phyloP scores from a whole-genome alignment of 2,888 invertebrate genomes.

The Pammene aurita region DNA sequence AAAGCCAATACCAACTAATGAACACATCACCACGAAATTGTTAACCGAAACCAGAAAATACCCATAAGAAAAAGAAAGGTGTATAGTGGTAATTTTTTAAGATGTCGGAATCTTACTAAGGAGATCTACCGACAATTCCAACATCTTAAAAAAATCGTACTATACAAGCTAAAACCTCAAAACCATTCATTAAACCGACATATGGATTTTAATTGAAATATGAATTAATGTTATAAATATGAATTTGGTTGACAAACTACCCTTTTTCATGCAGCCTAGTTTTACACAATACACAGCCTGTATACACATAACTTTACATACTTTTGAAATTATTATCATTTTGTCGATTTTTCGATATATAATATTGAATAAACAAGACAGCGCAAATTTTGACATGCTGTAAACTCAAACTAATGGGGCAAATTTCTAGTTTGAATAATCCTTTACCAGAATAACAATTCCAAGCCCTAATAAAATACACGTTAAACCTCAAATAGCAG shows the following conservation, averaged over 20 bases:
- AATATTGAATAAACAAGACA: background rate
- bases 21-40: conserved; percentile 13
- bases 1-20: conserved; percentile 19
- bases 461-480: too few relatives aligned
- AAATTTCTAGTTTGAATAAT: background rate
- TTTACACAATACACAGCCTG: background rate
- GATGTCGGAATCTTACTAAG: too few relatives aligned
- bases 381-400: conserved; percentile 12
- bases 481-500: background rate
- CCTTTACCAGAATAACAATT: too few relatives aligned
- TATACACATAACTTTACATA: background rate
- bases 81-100: too few relatives aligned
- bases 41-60: conserved; percentile 13
- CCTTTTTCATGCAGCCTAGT: conserved; percentile 8
- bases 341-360: background rate
- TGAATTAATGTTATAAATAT: background rate
- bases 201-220: background rate
- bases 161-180: background rate
- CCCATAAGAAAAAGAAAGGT: conserved; percentile 4
- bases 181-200: background rate
- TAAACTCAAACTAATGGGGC: background rate
- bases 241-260: background rate
- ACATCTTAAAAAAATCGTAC: too few relatives aligned
- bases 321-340: background rate
- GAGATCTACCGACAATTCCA: too few relatives aligned